Percentiles rank a stretch among this genome's conserved stretches.
Evolutionary conservation across 2,888 invertebrate genomes (phyloP).

Genomic region (Gasteruption jaculator): DNA sequence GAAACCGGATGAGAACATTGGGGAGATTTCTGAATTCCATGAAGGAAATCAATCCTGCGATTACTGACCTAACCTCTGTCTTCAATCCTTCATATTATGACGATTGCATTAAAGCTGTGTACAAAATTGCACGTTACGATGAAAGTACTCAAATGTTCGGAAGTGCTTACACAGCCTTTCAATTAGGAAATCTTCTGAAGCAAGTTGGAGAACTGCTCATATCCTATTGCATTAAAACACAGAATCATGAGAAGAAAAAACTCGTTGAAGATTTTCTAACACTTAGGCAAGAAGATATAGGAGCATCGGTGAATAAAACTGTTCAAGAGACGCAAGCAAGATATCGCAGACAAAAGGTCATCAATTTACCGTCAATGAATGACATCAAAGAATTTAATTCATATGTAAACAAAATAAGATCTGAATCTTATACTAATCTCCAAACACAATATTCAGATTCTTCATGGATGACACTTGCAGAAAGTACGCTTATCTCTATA

Average conservation of each 20-base stretch:
- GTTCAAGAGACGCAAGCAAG: background rate
- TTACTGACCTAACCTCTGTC: conserved; percentile 16
- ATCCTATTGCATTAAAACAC: background rate
- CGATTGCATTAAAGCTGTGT: conserved; percentile 14
- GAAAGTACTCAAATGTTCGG: background rate
- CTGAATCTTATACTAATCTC: background rate
- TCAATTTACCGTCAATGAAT: conserved; percentile 11
- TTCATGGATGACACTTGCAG: conserved; percentile 1
- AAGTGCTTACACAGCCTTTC: background rate
- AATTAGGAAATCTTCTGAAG: background rate
- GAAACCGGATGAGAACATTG: conserved; percentile 16
- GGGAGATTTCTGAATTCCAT: conserved; percentile 10
- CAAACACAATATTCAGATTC: background rate
- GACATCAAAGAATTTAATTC: conserved; percentile 1
- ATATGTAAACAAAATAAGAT: conserved; percentile 1
- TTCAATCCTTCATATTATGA: conserved; percentile 17
- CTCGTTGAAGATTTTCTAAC: background rate
- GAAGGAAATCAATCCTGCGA: conserved; percentile 6
- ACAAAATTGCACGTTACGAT: conserved; percentile 7
- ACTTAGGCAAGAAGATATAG: background rate
- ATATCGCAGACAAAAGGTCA: conserved; percentile 6
- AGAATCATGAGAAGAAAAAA: background rate
- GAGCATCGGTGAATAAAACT: background rate
- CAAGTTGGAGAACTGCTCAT: background rate
- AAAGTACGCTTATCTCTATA: conserved; percentile 8